Evolutionary conservation across 1,140 invertebrate species (phyloP).

Genomic region (Melanaphis sacchari): DNA sequence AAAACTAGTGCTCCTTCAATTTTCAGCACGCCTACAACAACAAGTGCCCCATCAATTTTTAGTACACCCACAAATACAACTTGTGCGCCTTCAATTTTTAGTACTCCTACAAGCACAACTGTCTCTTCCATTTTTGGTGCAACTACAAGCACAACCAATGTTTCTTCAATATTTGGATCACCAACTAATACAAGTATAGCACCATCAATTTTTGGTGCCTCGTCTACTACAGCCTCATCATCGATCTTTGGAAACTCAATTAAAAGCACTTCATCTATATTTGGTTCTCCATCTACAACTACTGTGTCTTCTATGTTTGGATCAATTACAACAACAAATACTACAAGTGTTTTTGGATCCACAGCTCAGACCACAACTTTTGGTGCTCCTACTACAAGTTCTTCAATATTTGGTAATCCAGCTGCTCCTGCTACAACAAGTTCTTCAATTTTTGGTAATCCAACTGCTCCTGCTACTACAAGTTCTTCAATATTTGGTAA

Average conservation of each 20-base stretch:
- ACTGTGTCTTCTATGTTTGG: conserved; percentile 38
- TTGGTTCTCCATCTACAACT: conserved; percentile 23
- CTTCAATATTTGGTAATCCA: conserved; percentile 33
- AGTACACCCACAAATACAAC: background rate
- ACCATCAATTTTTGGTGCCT: conserved; percentile 24
- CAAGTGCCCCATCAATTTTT: background rate
- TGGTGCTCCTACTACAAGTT: background rate
- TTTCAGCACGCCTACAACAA: background rate
- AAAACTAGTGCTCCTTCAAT: background rate
- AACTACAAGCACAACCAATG: background rate
- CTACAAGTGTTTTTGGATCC: conserved; percentile 22
- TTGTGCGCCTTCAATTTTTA: conserved; percentile 19
- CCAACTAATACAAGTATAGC: background rate
- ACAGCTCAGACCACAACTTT: conserved; percentile 17
- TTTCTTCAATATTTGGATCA: conserved; percentile 39
- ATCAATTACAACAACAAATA: conserved; percentile 34
- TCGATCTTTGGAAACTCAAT: conserved; percentile 34
- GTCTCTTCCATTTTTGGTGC: background rate
- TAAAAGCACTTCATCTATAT: conserved; percentile 27
- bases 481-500: conserved; percentile 30
- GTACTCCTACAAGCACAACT: background rate
- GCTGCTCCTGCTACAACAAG: background rate
- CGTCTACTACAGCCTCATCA: background rate
- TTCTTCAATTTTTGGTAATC: conserved; percentile 22
- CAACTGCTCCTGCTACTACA: background rate